Evolutionary conservation across 2,888 invertebrate genomes (phyloP).

Genomic region (Lasius fuliginosus): DNA sequence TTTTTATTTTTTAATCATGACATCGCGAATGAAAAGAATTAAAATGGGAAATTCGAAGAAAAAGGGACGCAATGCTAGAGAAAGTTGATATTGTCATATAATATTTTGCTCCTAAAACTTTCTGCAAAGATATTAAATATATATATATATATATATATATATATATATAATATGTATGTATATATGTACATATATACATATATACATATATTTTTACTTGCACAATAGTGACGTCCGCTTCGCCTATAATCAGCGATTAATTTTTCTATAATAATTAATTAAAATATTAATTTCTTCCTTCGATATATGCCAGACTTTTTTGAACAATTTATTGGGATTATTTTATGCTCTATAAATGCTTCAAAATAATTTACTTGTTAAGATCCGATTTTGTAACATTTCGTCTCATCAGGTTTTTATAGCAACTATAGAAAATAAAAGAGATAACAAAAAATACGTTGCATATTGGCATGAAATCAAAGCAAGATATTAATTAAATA

Average conservation of each 20-base stretch:
- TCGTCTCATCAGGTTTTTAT: neutral
- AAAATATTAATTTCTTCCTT: conserved; percentile 6
- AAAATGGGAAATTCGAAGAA: conserved; percentile 23
- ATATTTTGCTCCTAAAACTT: neutral
- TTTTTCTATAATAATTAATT: neutral
- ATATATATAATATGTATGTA: too few species aligned
- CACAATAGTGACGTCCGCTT: neutral
- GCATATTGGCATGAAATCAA: neutral
- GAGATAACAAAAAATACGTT: neutral
- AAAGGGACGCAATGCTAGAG: conserved; percentile 8
- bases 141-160: neutral
- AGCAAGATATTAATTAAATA: too few species aligned
- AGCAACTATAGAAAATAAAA: neutral
- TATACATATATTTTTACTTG: neutral
- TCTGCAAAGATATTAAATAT: conserved; percentile 9
- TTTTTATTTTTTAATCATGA: conserved; percentile 33
- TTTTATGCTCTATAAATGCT: neutral
- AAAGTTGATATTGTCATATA: neutral
- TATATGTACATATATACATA: too few species aligned
- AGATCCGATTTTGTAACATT: too few species aligned
- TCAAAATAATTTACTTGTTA: too few species aligned
- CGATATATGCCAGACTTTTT: neutral
- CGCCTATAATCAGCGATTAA: neutral
- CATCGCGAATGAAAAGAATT: neutral
- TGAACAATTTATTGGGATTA: neutral